Evolutionary conservation across 2,113 vertebrate species (phyloP), one percentile per base, ranked within the genome.

Genomic region (Esox niger): DNA sequence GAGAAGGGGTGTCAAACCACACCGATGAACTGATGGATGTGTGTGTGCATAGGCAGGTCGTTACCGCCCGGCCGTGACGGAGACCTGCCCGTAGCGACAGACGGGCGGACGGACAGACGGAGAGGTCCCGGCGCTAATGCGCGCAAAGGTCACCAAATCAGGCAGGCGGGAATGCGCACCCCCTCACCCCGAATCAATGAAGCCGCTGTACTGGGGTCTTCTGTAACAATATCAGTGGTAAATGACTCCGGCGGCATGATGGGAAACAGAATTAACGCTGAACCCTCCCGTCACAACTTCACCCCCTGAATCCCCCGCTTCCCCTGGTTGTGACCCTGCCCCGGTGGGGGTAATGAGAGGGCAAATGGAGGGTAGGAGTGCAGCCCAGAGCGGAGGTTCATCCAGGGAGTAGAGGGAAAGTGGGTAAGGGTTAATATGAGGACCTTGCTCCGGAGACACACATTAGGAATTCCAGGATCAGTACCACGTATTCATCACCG

Each of bases 401-500:
- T 56, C 68, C 64, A 55, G n/a, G 29, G 78, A 72, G 69, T 68
- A 30, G 17, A 7, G 9, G 35, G 62, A 76, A n/a, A 0, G 71
- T 25, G 74, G 76, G 72, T 62, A 68, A 5, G n/a, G 32, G 25
- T 3, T 3, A 25, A 47, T n/a, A n/a, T n/a, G 56, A 70, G 69
- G 69, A 30, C 46, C 68, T 72, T 73, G 77, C 82, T 82, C 80
- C 86, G 71, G 69, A 77, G 73, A 43, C 60, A 74, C 75, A 79
- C 79, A 79, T 83, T 80, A 74, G 68, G 76, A 78, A 89, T 85
- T 88, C 85, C 72, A 73, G 62, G 21, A 76, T 49, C 72, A 71
- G 78, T 78, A 73, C 78, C 79, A 74, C 71, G 63, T 83, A 73
- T 88, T 81, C 79, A 87, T 91, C 85, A 79, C 57, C 27, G 78